Evolutionary conservation across 2,888 invertebrate genomes (phyloP), one percentile per base, ranked within the genome.

Genomic region (Ischnura elegans): DNA sequence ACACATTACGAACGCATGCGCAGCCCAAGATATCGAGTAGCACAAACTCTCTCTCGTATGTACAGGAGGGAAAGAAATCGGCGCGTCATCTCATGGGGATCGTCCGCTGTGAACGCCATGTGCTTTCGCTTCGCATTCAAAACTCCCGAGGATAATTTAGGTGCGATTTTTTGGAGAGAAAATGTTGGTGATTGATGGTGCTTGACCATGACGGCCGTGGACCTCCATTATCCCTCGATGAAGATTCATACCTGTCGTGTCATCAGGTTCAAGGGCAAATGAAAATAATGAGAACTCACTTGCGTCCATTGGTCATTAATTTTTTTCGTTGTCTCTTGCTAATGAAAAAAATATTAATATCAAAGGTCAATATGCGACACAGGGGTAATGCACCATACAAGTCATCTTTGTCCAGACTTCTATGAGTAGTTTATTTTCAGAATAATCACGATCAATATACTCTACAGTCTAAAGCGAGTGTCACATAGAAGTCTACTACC

Each of bases 211-310:
- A 13, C 16, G 76, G 36, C 25, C 36, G 25, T 36, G 29, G 76
- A 8, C 36, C 76, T 29, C 29, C 36, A 76, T 76, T 36, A 13
- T 36, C 5, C 6, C 8, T 2, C 16, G 76, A 76, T 5, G 36
- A 36, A 76, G 36, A 76, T 13, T 29, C 21, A 29, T 16, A 36
- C 13, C 0, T 76, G 36, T 1, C 21, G 76, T 8, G 36, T 76
- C 76, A 76, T 76, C 76, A 36, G 76, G 76, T 76, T 76, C 76
- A 76, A 76, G 76, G 76, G 36, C 76, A 13, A 76, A 76, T 2
- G 36, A 36, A 76, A 8, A 10, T 10, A 13, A n/a, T 66, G 29
- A 13, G 36, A 13, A 76, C 36, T 61, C 10, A 61, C 3, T 29
- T 76, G 36, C 36, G 36, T 13, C 5, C 76, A 10, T 29, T 13